Evolutionary conservation across 2,888 invertebrate species (phyloP), one percentile per base, ranked within the genome.

Genomic region (Drosophila melanosoma): DNA sequence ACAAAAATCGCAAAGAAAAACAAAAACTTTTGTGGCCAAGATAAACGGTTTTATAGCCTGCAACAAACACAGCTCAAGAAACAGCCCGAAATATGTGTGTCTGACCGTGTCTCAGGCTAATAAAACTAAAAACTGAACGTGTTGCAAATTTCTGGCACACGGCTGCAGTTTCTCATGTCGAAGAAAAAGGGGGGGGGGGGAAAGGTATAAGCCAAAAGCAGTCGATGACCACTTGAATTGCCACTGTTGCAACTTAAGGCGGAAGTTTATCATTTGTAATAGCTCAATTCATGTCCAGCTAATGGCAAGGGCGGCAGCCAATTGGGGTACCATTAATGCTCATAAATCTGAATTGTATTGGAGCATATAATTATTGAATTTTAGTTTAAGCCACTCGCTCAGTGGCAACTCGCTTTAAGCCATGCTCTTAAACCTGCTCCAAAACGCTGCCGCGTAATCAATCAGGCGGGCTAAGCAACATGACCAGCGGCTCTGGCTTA

Each of bases 331-430:
- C 29, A 49, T 52, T 26, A 1, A 12, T 45, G 79, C 66, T 77
- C 87, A 62, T 84, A 83, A 87, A 83, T 87, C 63, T 58, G 51
- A 68, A 59, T 57, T 42, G 33, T 59, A 69, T 83, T 83, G 78
- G 83, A 76, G 84, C 58, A 71, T 57, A 78, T 71, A 69, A 59
- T 83, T 83, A 83, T 81, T 83, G 66, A 83, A 86, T 86, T 74
- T 69, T 29, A 29, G 57, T 54, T 45, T 40, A 63, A 63, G 67
- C 33, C 42, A 54, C 35, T 49, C 53, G 69, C 15, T 54, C 60
- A 49, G 17, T 45, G 45, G 38, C 40, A 40, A n/a, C n/a, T 45
- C 8, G 2, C 64, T 69, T 83, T 71, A 77, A 75, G 89, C 66
- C 68, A 45, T 53, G 20, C 32, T 59, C 59, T 60, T 74, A 62